Evolutionary conservation across 2,113 vertebrate genomes (phyloP), one percentile per base, ranked within the genome.

Genomic region (Hucho hucho): DNA sequence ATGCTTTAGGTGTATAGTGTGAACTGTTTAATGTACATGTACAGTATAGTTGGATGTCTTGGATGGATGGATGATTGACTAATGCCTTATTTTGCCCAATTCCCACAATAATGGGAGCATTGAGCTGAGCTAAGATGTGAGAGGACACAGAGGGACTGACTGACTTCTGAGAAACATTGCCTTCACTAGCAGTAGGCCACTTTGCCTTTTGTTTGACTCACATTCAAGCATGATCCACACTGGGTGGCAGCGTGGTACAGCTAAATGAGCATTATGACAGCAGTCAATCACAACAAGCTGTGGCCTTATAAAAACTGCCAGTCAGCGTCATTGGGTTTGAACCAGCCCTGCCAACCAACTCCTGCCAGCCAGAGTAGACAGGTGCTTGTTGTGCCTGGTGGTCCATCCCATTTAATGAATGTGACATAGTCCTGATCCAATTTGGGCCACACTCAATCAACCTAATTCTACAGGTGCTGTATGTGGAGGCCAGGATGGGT

Each of bases 371-470:
- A 79, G 84, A 20, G 32, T 59, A 75, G 82, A 77, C 81, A 47
- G 67, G 84, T 67, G 69, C 72, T 81, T 85, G 86, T 86, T 83
- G 83, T 69, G 72, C 81, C 79, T 79, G 77, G 61, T 63, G 81
- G 82, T 80, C 79, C 81, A 80, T 72, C 64, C 70, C 56, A 81
- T 90, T 90, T 85, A 83, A 84, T 61, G 76, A 67, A 72, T 77
- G 70, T 81, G 64, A 88, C 85, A 86, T 88, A 81, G 67, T 77
- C 84, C 90, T 87, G 88, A 89, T 91, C 89, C 89, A 91, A 89
- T 91, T 92, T 86, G 86, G 85, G 84, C 81, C 82, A 77, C 85
- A 85, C 85, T 92, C 88, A 88, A 89, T 92, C 91, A 90, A 88
- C 80, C 86, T 86, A 87, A 88, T 88, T 91, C 89, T 89, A 78